Base-by-base conservation (phyloP, 2,797 vertebrate genomes). In the Sebastes kiyomatsui region DNA sequence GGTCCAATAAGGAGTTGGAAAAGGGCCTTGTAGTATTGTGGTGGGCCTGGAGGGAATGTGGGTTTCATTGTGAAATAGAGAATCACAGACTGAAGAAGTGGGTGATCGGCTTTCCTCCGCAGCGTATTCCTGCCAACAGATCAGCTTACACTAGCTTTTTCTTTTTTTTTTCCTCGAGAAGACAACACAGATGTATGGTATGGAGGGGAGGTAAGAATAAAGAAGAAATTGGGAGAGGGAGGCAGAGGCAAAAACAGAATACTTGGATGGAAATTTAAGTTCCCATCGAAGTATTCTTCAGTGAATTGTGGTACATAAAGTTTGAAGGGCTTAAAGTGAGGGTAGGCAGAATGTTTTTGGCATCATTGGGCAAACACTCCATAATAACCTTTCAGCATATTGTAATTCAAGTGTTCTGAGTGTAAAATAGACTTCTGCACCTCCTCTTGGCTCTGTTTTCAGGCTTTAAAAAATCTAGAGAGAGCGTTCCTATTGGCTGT, bases 131-230 rank as follows among this genome's bases (percentile, higher is more conserved):
- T 83, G 80, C 84, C 89, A 92, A 67, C 66, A 79, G 65, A 84
- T 85, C 70, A 88, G 80, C 87, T 90, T 80, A 86, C 84, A 85
- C 71, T 33, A 72, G 71, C 67, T 58, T 77, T 69, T 77, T 64
- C 33, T 25, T 11, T 77, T 80, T 59, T 49, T 62, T 67, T 32
- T 54, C 71, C 58, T 71, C 12, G 42, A 80, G 66, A 73, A 65
- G 71, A 83, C 67, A 83, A 79, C 80, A 72, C 54, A 82, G 58
- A 86, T 77, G 60, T 72, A 77, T 65, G 61, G 73, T 42, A 65
- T 6, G n/a, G 60, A 71, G 11, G 7, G n/a, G 30, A 74, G 38
- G 20, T 49, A 62, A 20, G 75, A 64, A 72, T 20, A 27, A 28
- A 23, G 0, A 4, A 58, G 55, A 66, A 30, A 49, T 12, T 28